A percentile compares a stretch with the other conserved stretches of the same genome.
These are phyloP conservation scores for Eristalis tenax DNA, from an alignment of 2,888 invertebrate genomes.

Conservation along the genomic window DNA sequence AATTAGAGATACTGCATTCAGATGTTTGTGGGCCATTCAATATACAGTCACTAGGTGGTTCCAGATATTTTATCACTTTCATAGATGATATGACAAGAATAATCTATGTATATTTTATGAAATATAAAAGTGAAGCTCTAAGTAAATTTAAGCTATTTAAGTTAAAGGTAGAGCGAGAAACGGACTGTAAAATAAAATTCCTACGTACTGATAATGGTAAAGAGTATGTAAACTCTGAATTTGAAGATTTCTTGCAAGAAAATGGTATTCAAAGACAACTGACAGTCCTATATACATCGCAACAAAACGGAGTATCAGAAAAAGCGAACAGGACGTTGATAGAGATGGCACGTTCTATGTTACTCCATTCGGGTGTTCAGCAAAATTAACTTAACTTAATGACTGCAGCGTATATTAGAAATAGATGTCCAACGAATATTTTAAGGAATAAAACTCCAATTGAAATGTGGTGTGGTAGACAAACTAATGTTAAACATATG, in stretches of 20 bases:
- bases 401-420: conserved; percentile 58
- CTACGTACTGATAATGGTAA: conserved; percentile 54
- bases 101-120: conserved; percentile 65
- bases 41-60: conserved; percentile 32
- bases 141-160: conserved; percentile 62
- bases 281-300: conserved; percentile 52
- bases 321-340: conserved; percentile 54
- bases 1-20: conserved; percentile 43
- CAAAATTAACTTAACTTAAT: conserved; percentile 44
- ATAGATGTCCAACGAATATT: conserved; percentile 38
- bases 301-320: conserved; percentile 64
- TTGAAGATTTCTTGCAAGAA: conserved; percentile 53
- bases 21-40: conserved; percentile 70
- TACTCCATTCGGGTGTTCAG: conserved; percentile 14
- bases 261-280: conserved; percentile 57
- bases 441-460: conserved; percentile 50
- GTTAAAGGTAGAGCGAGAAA: conserved; percentile 49
- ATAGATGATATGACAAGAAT: conserved; percentile 56
- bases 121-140: conserved; percentile 62
- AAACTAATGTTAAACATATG: conserved; percentile 58
- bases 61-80: conserved; percentile 66
- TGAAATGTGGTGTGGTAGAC: conserved; percentile 51
- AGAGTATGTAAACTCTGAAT: conserved; percentile 50
- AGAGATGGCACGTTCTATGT: conserved; percentile 57
- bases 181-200: conserved; percentile 59